Percentiles rank a stretch among this genome's conserved stretches.
Evolutionary conservation across 2,113 vertebrate genomes (phyloP).

Genomic region (Phalacrocorax brasilianus): DNA sequence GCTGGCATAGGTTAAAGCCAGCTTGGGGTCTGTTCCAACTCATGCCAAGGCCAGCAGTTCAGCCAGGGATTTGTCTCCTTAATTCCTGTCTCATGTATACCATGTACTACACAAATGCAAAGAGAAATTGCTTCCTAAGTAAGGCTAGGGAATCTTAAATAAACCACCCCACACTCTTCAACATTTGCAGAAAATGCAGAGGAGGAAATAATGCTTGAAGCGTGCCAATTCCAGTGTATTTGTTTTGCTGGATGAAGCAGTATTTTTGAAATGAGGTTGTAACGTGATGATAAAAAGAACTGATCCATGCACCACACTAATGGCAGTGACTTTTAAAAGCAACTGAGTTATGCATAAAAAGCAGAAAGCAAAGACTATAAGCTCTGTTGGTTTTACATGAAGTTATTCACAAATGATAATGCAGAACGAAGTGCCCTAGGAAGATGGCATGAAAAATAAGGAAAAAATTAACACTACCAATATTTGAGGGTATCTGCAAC

Average conservation of each 20-base stretch:
- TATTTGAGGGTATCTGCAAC: neutral
- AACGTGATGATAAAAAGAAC: neutral
- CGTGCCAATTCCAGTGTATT: neutral
- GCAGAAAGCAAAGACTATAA: neutral
- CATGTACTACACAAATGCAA: neutral
- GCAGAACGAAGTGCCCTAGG: neutral
- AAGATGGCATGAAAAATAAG: neutral
- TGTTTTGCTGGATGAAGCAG: neutral
- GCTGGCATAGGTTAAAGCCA: conserved; percentile 25
- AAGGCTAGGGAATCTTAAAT: neutral
- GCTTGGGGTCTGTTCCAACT: conserved; percentile 35
- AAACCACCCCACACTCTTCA: neutral
- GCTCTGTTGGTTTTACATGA: neutral
- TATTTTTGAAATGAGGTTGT: neutral
- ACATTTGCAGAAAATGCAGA: neutral
- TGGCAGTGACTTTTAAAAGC: neutral
- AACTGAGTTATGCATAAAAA: neutral
- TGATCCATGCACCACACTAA: neutral
- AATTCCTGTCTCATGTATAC: conserved; percentile 35
- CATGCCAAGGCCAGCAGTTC: conserved; percentile 42
- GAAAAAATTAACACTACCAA: neutral
- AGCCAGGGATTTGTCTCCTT: conserved; percentile 28
- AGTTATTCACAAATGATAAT: neutral
- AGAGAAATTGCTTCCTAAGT: conserved; percentile 21
- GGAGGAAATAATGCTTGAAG: neutral